Evolutionary conservation across 1,140 invertebrate species (phyloP).

Genomic region (Varroa destructor): DNA sequence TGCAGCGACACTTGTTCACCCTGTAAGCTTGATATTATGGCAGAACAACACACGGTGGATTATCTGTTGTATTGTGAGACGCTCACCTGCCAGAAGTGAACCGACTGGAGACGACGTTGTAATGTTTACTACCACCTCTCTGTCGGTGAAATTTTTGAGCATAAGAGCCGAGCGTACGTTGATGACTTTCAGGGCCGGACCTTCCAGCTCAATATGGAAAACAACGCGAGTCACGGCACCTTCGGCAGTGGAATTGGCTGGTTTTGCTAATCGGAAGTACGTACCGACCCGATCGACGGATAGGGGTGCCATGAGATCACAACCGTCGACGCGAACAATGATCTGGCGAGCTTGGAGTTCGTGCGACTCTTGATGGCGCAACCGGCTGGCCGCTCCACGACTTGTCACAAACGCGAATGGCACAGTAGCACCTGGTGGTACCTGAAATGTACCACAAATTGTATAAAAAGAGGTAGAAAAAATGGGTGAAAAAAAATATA

Average conservation of each 20-base stretch:
- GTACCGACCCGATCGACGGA: constrained; percentile 87
- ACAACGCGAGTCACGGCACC: constrained; percentile 55
- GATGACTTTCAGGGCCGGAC: constrained; percentile 83
- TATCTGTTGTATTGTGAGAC: background rate
- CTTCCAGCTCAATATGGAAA: constrained; percentile 74
- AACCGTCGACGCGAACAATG: constrained; percentile 71
- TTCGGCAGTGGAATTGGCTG: constrained; percentile 24
- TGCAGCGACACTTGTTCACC: no score
- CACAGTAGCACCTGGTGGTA: constrained; percentile 38
- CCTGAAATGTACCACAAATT: constrained; percentile 37
- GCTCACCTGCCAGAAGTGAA: constrained; percentile 24
- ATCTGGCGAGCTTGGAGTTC: constrained; percentile 69
- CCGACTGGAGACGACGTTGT: constrained; percentile 31
- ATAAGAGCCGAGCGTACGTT: constrained; percentile 78
- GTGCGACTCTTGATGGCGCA: constrained; percentile 63
- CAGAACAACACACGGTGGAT: no score
- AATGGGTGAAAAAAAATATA: no score
- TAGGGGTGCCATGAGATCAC: constrained; percentile 69
- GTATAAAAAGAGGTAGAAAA: background rate
- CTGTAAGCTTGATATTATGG: no score
- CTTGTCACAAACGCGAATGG: constrained; percentile 37
- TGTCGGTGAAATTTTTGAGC: constrained; percentile 53
- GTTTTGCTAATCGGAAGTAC: constrained; percentile 66
- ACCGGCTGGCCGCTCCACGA: constrained; percentile 44
- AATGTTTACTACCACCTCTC: constrained; percentile 27